Evolutionary conservation across 1,140 invertebrate genomes (phyloP).

Genomic region (Caenorhabditis latens): DNA sequence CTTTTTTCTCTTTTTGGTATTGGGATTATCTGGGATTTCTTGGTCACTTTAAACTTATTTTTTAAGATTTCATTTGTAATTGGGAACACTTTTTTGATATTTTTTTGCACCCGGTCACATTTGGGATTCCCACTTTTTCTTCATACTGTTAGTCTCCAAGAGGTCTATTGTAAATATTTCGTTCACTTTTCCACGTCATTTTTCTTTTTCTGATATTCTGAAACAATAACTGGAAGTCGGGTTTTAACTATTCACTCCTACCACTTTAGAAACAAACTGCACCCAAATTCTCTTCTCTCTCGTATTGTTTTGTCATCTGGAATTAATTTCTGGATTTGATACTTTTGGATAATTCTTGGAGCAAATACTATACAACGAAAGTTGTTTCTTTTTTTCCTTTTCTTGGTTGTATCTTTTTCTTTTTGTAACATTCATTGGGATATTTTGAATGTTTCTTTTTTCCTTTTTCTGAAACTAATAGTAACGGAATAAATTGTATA

Average conservation of each 20-base stretch:
- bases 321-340: neutral
- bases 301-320: neutral
- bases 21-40: neutral
- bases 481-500: slow-evolving; percentile 16
- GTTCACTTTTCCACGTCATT: neutral
- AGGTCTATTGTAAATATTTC: slow-evolving; percentile 12
- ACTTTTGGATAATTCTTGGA: neutral
- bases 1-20: neutral
- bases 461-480: neutral
- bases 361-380: slow-evolving; percentile 48
- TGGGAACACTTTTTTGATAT: no score
- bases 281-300: no score
- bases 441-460: neutral
- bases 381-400: neutral
- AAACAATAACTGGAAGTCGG: slow-evolving; percentile 33
- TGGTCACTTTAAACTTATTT: no score
- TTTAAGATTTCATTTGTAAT: no score
- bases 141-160: neutral
- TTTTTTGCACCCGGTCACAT: neutral
- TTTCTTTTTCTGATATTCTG: neutral
- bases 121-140: neutral
- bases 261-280: neutral
- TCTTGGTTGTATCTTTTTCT: neutral
- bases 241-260: slow-evolving; percentile 28
- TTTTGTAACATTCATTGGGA: neutral